Conservation (phyloP, 2,113 vertebrate genomes). For the Boulengeromyrus knoepffleri region DNA sequence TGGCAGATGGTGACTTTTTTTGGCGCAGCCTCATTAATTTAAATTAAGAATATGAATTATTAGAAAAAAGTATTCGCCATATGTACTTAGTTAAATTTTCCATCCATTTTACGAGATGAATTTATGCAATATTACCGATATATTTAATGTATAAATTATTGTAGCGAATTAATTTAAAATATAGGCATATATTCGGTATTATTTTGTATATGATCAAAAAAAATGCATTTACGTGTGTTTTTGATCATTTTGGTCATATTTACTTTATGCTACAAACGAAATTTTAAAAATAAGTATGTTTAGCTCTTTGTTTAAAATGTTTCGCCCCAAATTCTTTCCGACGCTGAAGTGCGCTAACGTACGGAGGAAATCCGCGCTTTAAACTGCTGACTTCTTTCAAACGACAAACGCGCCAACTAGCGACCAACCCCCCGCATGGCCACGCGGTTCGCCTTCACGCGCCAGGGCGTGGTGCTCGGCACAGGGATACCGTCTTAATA, state of each 20-base stretch:
- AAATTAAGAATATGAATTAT: background rate
- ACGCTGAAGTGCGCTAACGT: background rate
- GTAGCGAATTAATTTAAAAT: background rate
- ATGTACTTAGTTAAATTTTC: background rate
- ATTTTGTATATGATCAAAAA: background rate
- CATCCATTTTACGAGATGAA: background rate
- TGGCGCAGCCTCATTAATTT: background rate
- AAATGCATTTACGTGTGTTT: background rate
- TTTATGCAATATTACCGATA: background rate
- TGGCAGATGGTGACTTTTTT: background rate
- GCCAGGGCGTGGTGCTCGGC: background rate
- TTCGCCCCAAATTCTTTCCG: background rate
- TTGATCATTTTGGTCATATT: background rate
- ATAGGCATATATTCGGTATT: background rate
- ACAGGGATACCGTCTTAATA: constrained; percentile 2
- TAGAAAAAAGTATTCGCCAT: background rate
- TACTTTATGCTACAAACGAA: background rate
- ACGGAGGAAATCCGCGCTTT: background rate
- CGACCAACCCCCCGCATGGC: constrained; percentile 44
- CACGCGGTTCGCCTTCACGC: background rate
- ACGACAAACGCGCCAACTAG: constrained; percentile 72
- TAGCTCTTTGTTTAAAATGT: background rate
- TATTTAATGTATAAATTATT: background rate
- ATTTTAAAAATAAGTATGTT: background rate
- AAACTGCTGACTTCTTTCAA: constrained; percentile 39